A percentile compares a stretch with the other conserved stretches of the same genome.
Evolutionary conservation across 2,797 vertebrate genomes (phyloP).

Genomic region (Periophthalmus magnuspinnatus): DNA sequence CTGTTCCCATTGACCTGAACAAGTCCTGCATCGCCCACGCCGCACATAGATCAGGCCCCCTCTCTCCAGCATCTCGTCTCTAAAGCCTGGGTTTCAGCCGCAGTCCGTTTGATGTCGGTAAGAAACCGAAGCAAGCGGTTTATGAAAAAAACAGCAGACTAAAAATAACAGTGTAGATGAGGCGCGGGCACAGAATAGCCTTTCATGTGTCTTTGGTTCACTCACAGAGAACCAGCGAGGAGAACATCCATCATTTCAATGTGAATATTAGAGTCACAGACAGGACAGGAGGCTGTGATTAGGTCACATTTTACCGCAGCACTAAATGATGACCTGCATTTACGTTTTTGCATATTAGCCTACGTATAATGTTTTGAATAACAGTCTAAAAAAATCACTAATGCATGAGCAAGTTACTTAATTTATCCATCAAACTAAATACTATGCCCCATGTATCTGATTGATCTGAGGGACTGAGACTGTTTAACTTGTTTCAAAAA

Average conservation of each 20-base stretch:
- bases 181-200: slow-evolving; percentile 70
- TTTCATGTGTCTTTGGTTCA: slow-evolving; percentile 70
- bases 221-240: slow-evolving; percentile 61
- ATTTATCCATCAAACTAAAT: too few relatives aligned
- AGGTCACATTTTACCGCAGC: slow-evolving; percentile 46
- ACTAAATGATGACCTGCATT: neutral
- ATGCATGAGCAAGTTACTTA: neutral
- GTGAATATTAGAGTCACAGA: slow-evolving; percentile 43
- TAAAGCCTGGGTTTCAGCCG: slow-evolving; percentile 27
- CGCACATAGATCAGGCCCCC: slow-evolving; percentile 20
- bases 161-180: slow-evolving; percentile 69
- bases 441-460: too few relatives aligned
- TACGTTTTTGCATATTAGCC: neutral
- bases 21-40: slow-evolving; percentile 15
- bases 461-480: too few relatives aligned
- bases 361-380: neutral
- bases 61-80: slow-evolving; percentile 30
- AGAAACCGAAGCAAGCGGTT: slow-evolving; percentile 54
- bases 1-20: slow-evolving; percentile 23
- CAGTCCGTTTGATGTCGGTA: slow-evolving; percentile 65
- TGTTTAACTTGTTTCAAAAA: too few relatives aligned
- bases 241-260: slow-evolving; percentile 63
- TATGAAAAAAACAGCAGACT: slow-evolving; percentile 60
- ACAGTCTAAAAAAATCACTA: neutral
- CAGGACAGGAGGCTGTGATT: neutral